Evolutionary conservation across 2,888 invertebrate species (phyloP), one percentile per base, ranked within the genome.

Genomic region (Ophion obscuratus): DNA sequence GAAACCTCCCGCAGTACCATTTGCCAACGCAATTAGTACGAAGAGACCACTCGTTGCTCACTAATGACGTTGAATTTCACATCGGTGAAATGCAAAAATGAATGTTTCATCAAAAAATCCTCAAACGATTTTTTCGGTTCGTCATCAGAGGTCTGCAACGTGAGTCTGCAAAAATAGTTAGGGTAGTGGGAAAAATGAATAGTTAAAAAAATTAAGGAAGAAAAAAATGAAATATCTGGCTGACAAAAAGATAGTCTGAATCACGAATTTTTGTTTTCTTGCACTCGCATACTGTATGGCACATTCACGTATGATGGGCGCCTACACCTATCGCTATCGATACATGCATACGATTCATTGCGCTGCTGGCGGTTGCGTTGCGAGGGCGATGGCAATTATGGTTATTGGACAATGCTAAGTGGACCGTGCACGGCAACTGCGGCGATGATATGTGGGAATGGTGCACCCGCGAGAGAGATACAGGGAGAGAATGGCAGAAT

Each of bases 381-480:
- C 78, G 87, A 79, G 86, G 85, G 86, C 87, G 86, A 87, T 87
- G 84, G 87, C 87, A 87, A 88, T 87, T 84, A 87, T 87, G 81
- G 86, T 88, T 87, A 88, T 88, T 88, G 87, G 88, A 88, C 88
- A 88, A 88, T 88, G 84, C 88, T 88, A 88, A 88, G 87, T 88
- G 88, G 87, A 87, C 87, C 86, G 84, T 87, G 81, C 59, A 79
- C 66, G 78, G 80, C 75, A 75, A 80, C 71, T 70, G 53, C 53
- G 75, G 24, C 82, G 87, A 88, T 88, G 87, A 88, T 88, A 88
- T 88, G 88, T 86, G 86, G 81, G 77, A 75, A 83, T 75, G 59
- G 80, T 78, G 75, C 47, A 73, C 61, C 11, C 7, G 68, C n/a
- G 57, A 73, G 59, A 81, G 77, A 74, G 53, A 62, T 36, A 84